These are phyloP conservation scores for Scomber colias DNA, from an alignment of 2,113 vertebrate species.

Conservation along the genomic window DNA sequence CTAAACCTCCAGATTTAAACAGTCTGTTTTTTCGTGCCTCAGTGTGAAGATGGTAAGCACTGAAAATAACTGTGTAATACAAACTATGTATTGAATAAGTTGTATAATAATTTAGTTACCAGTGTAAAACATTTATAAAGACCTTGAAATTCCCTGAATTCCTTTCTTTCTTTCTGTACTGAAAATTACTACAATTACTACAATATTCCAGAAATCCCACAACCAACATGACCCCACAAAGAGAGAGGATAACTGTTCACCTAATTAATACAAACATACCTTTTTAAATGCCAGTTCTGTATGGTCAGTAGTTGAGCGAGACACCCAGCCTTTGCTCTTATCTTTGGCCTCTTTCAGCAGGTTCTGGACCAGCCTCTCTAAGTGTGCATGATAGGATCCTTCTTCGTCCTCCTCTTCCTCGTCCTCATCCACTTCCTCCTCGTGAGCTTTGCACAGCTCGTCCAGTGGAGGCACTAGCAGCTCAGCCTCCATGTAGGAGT, in stretches of 20 bases:
- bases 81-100: neutral
- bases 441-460: conserved; percentile 86
- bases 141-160: neutral
- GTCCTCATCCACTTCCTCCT: conserved; percentile 73
- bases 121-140: neutral
- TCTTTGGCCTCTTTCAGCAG: conserved; percentile 94
- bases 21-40: neutral
- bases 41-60: neutral
- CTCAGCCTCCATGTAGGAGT: conserved; percentile 93
- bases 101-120: neutral
- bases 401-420: conserved; percentile 88
- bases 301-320: conserved; percentile 86
- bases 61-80: neutral
- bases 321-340: conserved; percentile 94
- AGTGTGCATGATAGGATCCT: conserved; percentile 87
- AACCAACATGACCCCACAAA: neutral
- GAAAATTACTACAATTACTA: neutral
- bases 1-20: no score
- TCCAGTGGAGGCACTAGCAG: conserved; percentile 90
- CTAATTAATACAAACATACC: conserved; percentile 75
- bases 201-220: neutral
- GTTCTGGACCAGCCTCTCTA: conserved; percentile 90
- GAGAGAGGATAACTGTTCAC: no score
- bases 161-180: neutral
- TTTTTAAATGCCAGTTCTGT: conserved; percentile 95